phyloP scores from a whole-genome alignment of 2,113 vertebrate genomes.

The Cottus gobio region DNA sequence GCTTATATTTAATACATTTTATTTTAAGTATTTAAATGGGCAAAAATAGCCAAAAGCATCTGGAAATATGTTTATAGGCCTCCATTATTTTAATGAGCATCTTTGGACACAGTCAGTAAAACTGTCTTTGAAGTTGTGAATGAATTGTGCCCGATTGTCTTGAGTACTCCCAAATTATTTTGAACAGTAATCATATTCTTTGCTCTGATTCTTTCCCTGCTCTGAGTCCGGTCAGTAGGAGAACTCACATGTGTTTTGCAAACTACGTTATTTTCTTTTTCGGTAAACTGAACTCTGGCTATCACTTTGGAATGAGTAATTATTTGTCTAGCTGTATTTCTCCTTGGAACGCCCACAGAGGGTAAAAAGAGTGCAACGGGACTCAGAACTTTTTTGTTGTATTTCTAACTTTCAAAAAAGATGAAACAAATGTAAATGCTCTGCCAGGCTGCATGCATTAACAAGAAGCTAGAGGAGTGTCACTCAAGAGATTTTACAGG shows the following conservation, averaged over 20 bases:
- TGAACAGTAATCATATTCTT: conserved; percentile 20
- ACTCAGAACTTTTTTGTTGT: conserved; percentile 10
- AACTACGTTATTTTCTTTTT: conserved; percentile 14
- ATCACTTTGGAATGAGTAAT: conserved; percentile 25
- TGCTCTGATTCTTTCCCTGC: not conserved
- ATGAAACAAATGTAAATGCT: conserved; percentile 43
- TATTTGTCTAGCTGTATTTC: conserved; percentile 27
- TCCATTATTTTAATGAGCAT: conserved; percentile 55
- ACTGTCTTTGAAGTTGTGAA: conserved; percentile 44
- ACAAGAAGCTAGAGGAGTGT: conserved; percentile 68
- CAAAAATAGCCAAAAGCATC: conserved; percentile 23
- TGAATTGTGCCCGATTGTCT: conserved; percentile 14
- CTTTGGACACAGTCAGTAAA: conserved; percentile 44
- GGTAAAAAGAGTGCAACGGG: conserved; percentile 9
- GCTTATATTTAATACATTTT: not conserved
- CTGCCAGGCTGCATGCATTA: conserved; percentile 56
- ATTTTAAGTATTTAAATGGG: conserved; percentile 1
- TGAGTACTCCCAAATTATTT: conserved; percentile 21
- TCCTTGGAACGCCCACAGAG: conserved; percentile 8
- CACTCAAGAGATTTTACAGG: conserved; percentile 75
- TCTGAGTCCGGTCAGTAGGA: conserved; percentile 2
- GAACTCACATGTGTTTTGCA: conserved; percentile 8
- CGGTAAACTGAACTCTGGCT: conserved; percentile 33
- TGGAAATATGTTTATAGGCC: conserved; percentile 43
- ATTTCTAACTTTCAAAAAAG: conserved; percentile 17